Percentiles rank a stretch among this genome's conserved stretches.
Conservation (phyloP, 2,113 vertebrate species). For the Mormyrus iriodes region DNA sequence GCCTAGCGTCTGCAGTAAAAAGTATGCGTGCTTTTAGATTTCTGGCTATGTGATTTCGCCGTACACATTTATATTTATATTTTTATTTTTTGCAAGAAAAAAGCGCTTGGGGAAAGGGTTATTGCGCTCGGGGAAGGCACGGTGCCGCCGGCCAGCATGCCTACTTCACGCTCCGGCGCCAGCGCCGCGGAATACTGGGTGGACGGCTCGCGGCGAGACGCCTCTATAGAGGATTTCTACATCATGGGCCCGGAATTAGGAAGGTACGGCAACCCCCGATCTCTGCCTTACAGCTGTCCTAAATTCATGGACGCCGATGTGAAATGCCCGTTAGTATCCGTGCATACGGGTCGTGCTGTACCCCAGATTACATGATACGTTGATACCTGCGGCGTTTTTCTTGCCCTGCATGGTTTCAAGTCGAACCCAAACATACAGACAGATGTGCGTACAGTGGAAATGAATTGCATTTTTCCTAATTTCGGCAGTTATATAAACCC, state of each 20-base stretch:
- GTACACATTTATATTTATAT: slow-evolving; percentile 9
- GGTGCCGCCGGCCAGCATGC: slow-evolving; percentile 54
- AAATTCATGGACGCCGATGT: neutral
- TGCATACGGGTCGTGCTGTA: neutral
- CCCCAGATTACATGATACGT: neutral
- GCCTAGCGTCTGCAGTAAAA: neutral
- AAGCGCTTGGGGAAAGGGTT: neutral
- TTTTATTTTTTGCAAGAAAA: slow-evolving; percentile 6
- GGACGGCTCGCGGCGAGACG: slow-evolving; percentile 71
- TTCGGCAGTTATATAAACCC: neutral
- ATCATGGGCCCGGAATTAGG: slow-evolving; percentile 62
- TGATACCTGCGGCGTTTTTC: neutral
- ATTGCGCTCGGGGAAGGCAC: neutral
- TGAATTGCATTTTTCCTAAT: neutral
- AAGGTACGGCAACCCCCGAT: slow-evolving; percentile 48
- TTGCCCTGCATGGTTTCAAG: neutral
- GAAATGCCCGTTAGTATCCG: neutral
- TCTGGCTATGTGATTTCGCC: slow-evolving; percentile 27
- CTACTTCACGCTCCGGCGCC: slow-evolving; percentile 62
- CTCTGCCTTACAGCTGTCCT: neutral
- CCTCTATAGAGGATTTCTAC: slow-evolving; percentile 70
- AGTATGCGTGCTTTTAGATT: slow-evolving; percentile 22
- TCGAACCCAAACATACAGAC: neutral
- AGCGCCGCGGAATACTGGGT: slow-evolving; percentile 72
- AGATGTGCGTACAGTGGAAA: neutral